phyloP scores from a whole-genome alignment of 2,888 invertebrate genomes.

The Pammene aurita region DNA sequence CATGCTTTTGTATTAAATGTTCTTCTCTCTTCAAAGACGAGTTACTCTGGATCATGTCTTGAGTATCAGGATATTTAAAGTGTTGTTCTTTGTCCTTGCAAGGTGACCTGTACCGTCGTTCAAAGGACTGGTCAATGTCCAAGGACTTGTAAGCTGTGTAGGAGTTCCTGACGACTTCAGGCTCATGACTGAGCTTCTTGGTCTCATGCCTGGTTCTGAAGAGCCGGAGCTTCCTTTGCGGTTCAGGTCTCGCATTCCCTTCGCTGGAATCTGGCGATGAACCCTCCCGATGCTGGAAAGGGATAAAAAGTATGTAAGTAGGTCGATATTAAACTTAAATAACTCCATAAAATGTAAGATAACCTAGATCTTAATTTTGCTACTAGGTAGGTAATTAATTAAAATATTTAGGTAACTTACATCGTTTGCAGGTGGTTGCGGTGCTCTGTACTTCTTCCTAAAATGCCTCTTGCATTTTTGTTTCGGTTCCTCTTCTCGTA shows the following conservation, averaged over 20 bases:
- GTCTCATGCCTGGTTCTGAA: constrained; percentile 90
- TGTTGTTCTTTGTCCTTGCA: constrained; percentile 76
- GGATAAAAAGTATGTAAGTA: not conserved
- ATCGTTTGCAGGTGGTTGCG: constrained; percentile 82
- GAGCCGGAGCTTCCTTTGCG: constrained; percentile 84
- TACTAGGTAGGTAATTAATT: no score
- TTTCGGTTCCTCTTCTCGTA: constrained; percentile 76
- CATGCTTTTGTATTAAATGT: constrained; percentile 77
- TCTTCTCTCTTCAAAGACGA: constrained; percentile 76
- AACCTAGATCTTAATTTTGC: no score
- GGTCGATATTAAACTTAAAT: no score
- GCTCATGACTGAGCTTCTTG: constrained; percentile 78
- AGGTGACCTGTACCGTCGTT: constrained; percentile 74
- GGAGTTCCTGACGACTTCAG: constrained; percentile 61
- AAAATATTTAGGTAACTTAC: constrained; percentile 56
- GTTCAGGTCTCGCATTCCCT: constrained; percentile 76
- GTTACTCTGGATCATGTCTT: constrained; percentile 73
- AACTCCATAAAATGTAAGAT: no score
- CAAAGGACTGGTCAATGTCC: constrained; percentile 68
- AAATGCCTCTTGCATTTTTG: constrained; percentile 79
- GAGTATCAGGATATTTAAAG: constrained; percentile 71
- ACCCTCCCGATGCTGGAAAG: constrained; percentile 72
- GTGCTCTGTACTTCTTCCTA: constrained; percentile 91
- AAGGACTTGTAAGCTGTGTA: constrained; percentile 72
- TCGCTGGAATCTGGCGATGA: constrained; percentile 85